Evolutionary conservation across 1,140 invertebrate genomes (phyloP).

Genomic region (Caerostris extrusa): DNA sequence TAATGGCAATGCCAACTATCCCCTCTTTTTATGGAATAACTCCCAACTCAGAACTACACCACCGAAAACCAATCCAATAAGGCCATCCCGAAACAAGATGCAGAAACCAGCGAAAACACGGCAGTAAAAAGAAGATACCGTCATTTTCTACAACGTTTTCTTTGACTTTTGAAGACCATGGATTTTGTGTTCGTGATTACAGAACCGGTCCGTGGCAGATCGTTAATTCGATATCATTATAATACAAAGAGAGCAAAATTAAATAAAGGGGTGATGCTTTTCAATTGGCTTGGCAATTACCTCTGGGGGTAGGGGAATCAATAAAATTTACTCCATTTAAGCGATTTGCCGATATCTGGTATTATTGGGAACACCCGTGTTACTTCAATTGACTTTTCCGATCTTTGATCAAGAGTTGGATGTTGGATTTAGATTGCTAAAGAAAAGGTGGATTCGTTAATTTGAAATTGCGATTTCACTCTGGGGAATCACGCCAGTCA

Average conservation of each 20-base stretch:
- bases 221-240: constrained; percentile 73
- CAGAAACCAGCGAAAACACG: background rate
- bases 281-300: constrained; percentile 66
- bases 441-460: background rate
- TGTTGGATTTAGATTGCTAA: background rate
- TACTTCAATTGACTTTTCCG: constrained; percentile 38
- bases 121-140: background rate
- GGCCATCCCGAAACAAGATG: background rate
- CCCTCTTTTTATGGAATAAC: no score
- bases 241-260: constrained; percentile 66
- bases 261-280: constrained; percentile 45
- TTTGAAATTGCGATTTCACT: background rate
- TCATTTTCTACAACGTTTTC: background rate
- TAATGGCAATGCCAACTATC: no score
- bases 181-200: background rate
- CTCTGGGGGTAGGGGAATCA: constrained; percentile 33
- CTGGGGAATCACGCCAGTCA: background rate
- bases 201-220: background rate
- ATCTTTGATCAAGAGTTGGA: background rate
- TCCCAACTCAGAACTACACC: no score
- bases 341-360: constrained; percentile 69
- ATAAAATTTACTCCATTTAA: constrained; percentile 67
- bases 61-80: background rate
- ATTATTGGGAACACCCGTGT: constrained; percentile 52
- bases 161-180: background rate